Evolutionary conservation across 2,113 vertebrate genomes (phyloP).

Genomic region (Camelus bactrianus): DNA sequence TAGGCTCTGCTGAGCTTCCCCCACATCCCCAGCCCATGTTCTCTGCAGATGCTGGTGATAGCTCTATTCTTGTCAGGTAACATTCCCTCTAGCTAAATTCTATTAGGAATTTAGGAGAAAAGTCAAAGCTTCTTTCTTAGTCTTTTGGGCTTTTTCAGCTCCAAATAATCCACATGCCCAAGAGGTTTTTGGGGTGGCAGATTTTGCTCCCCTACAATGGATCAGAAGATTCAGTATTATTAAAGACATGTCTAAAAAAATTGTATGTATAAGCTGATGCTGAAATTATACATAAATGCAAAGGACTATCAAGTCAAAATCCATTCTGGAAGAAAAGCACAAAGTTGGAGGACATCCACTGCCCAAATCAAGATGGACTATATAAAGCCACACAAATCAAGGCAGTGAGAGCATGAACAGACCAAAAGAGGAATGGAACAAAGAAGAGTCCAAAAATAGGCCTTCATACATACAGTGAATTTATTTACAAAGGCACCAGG

Average conservation of each 20-base stretch:
- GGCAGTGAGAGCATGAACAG: background rate
- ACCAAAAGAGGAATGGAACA: background rate
- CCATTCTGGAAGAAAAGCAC: background rate
- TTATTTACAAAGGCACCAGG: background rate
- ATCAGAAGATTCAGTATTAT: background rate
- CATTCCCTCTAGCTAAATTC: background rate
- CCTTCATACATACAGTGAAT: background rate
- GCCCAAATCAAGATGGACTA: background rate
- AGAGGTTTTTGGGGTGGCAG: background rate
- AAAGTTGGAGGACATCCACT: background rate
- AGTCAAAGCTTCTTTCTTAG: background rate
- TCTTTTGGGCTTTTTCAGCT: background rate
- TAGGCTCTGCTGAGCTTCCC: too few relatives aligned
- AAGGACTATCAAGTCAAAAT: background rate
- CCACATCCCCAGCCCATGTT: background rate
- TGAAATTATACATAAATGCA: background rate
- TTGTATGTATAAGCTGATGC: background rate
- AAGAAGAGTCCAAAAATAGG: background rate
- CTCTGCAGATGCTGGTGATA: background rate
- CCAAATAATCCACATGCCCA: background rate
- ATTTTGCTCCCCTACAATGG: background rate
- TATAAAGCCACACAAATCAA: background rate
- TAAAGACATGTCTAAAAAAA: background rate
- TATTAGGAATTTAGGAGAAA: background rate
- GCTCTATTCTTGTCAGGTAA: background rate